Evolutionary conservation across 2,888 invertebrate genomes (phyloP), one percentile per base, ranked within the genome.

Genomic region (Cerastis leucographa): DNA sequence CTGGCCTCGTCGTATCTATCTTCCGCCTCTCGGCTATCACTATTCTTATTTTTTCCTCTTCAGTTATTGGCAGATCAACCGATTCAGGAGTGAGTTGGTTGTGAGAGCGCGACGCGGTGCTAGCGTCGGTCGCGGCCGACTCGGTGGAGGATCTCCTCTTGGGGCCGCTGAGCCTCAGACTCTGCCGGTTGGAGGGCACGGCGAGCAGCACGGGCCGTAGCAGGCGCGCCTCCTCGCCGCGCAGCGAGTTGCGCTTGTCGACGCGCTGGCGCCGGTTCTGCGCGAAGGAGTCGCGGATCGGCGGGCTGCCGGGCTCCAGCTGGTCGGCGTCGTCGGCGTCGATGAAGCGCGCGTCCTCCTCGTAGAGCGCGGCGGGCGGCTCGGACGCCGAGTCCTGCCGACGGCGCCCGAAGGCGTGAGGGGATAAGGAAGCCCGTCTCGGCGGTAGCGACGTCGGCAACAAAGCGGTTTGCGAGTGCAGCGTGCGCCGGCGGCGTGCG

Each of bases 21-120:
- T 97, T 97, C 83, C 97, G 93, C 84, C 97, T 94, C 91, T 97
- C 97, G 17, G 97, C 97, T 87, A 97, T 97, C 74, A 97, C 97
- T 91, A 97, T 97, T 90, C 97, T 97, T 84, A 97, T 97, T 85
- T 97, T 97, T 85, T 97, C 96, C 85, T 95, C 94, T 82, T 96
- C 96, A 62, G 92, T 96, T 74, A 96, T 94, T 14, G 92, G 91
- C 62, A 92, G 91, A 56, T 94, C 92, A 6, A 76, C 76, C 19
- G 81, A 70, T 71, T 95, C 96, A 9, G 92, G 90, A 46, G 93
- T 90, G 61, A 84, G 68, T 59, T 79, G 85, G 51, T 80, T 81
- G 54, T 79, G 49, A 87, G 87, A 67, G 87, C 91, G 82, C 22
- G 94, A 92, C n/a, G 86, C 85, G 6, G 90, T 91, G 74, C 93